Evolutionary conservation across 2,888 invertebrate genomes (phyloP), one percentile per base, ranked within the genome.

Genomic region (Athalia cordata): DNA sequence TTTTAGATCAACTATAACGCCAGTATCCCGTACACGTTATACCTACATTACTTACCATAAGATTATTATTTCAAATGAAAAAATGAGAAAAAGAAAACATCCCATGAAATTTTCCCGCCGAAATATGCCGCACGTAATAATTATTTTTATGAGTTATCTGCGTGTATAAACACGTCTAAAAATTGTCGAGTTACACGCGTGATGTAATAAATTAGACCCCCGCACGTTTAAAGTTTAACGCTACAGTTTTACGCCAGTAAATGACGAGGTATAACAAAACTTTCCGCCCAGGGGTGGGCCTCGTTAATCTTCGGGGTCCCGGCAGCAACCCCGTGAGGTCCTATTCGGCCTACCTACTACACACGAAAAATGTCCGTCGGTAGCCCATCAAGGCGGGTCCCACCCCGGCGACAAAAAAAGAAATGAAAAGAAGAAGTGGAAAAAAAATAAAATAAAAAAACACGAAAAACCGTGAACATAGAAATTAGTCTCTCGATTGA

Each of bases 201-300:
- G 57, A 72, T 7, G 59, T 15, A 61, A 45, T 75, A 75, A 75
- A 75, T 75, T 64, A 75, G 29, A 49, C 15, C 50, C 45, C 59
- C 13, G 29, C 15, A 57, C 59, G 72, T 59, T 59, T 72, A 72
- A 72, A 11, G n/a, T 62, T 29, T 62, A 59, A 52, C 50, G 64
- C 47, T 11, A 49, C n/a, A 62, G 62, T 75, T 62, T 75, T 75
- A 62, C 62, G 64, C 62, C 64, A 11, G 49, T 57, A 62, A 75
- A 75, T 52, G 61, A 75, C 62, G 75, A 62, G 62, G 75, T 75
- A 72, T 59, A 75, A 75, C 75, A 75, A 75, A 61, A 75, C 61
- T 75, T 75, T 75, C 75, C 61, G 64, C 62, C 75, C 64, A 50
- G 62, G 75, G 75, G 62, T 75, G 75, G 75, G 62, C 75, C 75